Evolutionary conservation across 2,797 vertebrate species (phyloP), one percentile per base, ranked within the genome.

Genomic region (Coendou prehensilis): DNA sequence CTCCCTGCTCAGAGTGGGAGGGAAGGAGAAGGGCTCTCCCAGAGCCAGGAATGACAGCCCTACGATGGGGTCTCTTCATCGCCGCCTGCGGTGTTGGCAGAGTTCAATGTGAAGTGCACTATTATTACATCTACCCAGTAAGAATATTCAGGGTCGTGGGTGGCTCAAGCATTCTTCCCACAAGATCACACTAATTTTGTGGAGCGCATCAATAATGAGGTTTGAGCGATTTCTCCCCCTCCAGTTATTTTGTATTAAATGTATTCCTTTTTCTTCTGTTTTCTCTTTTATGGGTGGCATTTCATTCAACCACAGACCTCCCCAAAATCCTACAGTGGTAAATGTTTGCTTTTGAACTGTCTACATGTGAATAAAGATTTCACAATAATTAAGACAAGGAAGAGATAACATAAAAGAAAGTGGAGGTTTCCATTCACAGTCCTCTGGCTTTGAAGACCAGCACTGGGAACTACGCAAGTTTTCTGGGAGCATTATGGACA

Each of bases 1-100:
- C 98, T 98, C 95, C 79, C 67, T 96, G 97, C 97, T 98, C 98
- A 98, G 97, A 98, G 88, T 1, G 75, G 45, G 81, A 45, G 45
- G 91, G 20, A 96, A 96, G 93, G 96, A 96, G 96, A 89, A 90
- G 94, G 89, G 6, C 97, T 97, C 97, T 97, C 93, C 93, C 93
- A 89, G 97, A 97, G 98, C 95, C 95, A 96, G 90, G 23, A 97
- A 96, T 97, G 97, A 97, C 97, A 98, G 97, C 91, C 96, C 96
- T 69, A 67, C 78, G 93, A 96, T n/a, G 85, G 96, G 96, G 83
- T 95, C 88, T 97, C 84, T 94, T 87, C 87, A 83, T 84, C 73
- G 86, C 85, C 81, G 83, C 63, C 83, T 52, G 10, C 2, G 0
- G 57, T 76, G 63, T 45, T 57, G 88, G 95, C 76, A 96, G 94